A percentile compares a stretch with the other conserved stretches of the same genome.
Conservation (phyloP, 2,113 vertebrate genomes). For the Silurus meridionalis region DNA sequence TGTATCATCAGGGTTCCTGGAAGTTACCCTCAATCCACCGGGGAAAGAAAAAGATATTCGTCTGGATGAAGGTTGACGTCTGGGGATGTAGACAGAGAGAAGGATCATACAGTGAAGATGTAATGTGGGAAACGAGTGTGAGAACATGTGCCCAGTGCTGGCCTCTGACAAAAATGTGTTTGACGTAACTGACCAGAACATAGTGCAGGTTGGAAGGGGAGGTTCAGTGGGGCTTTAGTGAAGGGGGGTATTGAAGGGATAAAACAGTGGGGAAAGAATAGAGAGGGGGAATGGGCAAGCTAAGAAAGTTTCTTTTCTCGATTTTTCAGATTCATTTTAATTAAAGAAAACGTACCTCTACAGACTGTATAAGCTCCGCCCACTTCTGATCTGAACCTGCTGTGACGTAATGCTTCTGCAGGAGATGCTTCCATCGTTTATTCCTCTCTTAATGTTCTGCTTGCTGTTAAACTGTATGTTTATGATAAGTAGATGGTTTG, state of each 20-base stretch:
- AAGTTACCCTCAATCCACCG: neutral
- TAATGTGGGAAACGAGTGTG: slow-evolving; percentile 22
- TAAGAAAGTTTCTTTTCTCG: no score
- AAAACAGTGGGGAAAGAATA: slow-evolving; percentile 27
- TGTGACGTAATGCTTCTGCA: no score
- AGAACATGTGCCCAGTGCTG: slow-evolving; percentile 42
- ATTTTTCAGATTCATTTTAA: no score
- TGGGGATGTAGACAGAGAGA: neutral
- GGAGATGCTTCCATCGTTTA: no score
- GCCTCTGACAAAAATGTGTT: slow-evolving; percentile 34
- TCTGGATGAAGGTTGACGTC: neutral
- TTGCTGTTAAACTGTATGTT: no score
- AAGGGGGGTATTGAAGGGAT: slow-evolving; percentile 30
- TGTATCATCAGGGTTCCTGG: slow-evolving; percentile 8
- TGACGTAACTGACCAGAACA: slow-evolving; percentile 26
- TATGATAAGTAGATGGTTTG: no score
- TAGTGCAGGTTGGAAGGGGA: neutral
- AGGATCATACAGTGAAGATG: slow-evolving; percentile 28
- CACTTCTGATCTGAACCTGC: no score
- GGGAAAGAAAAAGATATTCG: neutral
- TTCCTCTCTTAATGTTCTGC: no score
- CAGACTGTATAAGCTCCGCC: no score
- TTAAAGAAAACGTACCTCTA: no score
- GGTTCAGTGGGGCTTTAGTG: slow-evolving; percentile 20
- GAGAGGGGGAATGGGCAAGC: neutral